Conservation (phyloP, 2,113 vertebrate species). For the Leucopsar rothschildi region DNA sequence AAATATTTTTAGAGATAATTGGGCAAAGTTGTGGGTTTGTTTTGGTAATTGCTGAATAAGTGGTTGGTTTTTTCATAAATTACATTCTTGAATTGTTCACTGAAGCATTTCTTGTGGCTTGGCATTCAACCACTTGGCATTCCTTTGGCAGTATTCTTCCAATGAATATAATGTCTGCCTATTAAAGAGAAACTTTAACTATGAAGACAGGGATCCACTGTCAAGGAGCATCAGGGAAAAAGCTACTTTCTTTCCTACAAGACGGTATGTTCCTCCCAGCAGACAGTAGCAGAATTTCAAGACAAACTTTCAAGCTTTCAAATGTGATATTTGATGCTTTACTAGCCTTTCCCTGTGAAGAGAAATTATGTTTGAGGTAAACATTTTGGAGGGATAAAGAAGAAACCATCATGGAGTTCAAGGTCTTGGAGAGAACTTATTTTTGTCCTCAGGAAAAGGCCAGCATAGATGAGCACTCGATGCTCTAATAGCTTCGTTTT, state of each 20-base stretch:
- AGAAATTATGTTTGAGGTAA: neutral
- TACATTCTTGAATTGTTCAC: neutral
- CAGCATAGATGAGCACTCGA: neutral
- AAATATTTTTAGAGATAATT: neutral
- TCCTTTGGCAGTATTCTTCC: neutral
- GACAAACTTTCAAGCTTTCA: neutral
- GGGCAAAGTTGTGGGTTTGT: neutral
- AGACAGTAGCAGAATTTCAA: neutral
- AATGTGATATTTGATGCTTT: neutral
- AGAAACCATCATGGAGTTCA: neutral
- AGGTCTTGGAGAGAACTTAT: neutral
- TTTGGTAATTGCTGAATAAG: neutral
- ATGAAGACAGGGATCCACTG: neutral
- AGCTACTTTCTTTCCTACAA: neutral
- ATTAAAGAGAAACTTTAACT: neutral
- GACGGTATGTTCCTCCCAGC: neutral
- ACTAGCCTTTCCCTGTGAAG: neutral
- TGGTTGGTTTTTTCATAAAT: neutral
- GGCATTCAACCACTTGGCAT: neutral
- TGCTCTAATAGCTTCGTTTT: neutral
- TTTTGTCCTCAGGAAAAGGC: neutral
- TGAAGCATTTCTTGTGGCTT: neutral
- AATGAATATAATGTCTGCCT: neutral
- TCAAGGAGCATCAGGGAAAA: neutral
- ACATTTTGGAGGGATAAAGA: neutral